Evolutionary conservation across 2,113 vertebrate species (phyloP).

Genomic region (Craseonycteris thonglongyai): DNA sequence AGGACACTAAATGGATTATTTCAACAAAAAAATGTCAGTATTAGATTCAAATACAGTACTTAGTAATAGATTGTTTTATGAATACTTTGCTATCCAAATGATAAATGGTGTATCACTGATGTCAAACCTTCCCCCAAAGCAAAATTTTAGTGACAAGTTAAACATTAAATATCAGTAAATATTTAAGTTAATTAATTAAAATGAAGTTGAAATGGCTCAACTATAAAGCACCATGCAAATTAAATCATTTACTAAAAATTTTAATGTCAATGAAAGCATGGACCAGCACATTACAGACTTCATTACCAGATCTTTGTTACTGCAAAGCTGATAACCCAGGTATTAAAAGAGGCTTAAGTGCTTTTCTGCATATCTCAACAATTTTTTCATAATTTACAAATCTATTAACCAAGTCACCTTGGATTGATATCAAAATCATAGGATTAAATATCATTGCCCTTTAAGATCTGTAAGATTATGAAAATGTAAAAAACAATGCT

Average conservation of each 20-base stretch:
- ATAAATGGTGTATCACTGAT: neutral
- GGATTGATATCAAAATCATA: neutral
- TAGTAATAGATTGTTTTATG: neutral
- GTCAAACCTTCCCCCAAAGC: neutral
- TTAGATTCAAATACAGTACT: neutral
- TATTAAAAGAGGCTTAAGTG: neutral
- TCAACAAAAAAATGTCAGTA: conserved; percentile 2
- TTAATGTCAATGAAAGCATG: conserved; percentile 5
- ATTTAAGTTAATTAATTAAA: conserved; percentile 18
- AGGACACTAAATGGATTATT: neutral
- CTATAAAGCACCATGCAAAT: neutral
- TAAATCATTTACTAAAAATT: conserved; percentile 1
- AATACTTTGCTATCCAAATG: neutral
- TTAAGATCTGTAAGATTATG: neutral
- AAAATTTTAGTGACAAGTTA: neutral
- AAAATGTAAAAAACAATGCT: neutral
- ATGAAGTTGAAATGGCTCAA: neutral
- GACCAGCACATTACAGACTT: neutral
- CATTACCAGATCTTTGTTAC: neutral
- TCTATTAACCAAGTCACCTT: conserved; percentile 35
- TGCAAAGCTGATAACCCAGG: conserved; percentile 23
- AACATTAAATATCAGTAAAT: neutral
- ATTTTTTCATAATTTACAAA: neutral
- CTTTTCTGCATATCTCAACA: neutral
- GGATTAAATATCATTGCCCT: neutral